Base-by-base conservation (phyloP, 2,113 vertebrate genomes). In the Cyphomyrus discorhynchus region DNA sequence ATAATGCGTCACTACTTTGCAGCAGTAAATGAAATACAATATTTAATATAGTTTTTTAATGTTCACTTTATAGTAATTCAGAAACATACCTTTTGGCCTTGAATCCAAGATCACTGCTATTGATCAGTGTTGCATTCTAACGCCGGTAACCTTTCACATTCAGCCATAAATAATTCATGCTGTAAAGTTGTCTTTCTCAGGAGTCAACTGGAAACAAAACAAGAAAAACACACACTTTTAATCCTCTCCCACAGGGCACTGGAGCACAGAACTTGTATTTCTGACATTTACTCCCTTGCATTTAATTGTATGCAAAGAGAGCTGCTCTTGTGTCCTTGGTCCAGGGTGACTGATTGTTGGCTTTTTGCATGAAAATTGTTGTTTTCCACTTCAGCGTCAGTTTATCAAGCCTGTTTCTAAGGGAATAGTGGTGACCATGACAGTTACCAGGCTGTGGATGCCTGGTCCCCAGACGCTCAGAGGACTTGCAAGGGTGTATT, bases 161-260 rank as follows among this genome's bases (percentile, higher is more conserved):
- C 13, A 3, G 5, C 85, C n/a, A 87, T 87, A 39, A 87, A 87
- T 87, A 53, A 87, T 87, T 87, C 49, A 56, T 84, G 21, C 45
- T 84, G 21, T 84, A 46, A 84, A 84, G 82, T 84, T 46, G 82
- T 87, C 85, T 35, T 53, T 24, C 27, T 87, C 85, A 87, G 49
- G 27, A 87, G 85, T 87, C 85, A 87, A 53, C 85, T 87, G 85
- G n/a, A 87, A 87, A 87, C 50, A 53, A 87, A 53, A 53, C 49
- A 53, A 35, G 85, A 87, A 87, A 87, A 87, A 56, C 85, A 27
- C 35, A 87, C 50, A 87, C 85, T 53, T 87, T 56, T 87, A 21
- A 87, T 87, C 85, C 27, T 87, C 85, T 53, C 85, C 85, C 85
- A 53, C 27, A 24, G 50, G 50, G 84, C 49, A 87, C 85, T 19